A percentile compares a stretch with the other conserved stretches of the same genome.
phyloP scores from a whole-genome alignment of 2,888 invertebrate species.

The Pollenia angustigena region DNA sequence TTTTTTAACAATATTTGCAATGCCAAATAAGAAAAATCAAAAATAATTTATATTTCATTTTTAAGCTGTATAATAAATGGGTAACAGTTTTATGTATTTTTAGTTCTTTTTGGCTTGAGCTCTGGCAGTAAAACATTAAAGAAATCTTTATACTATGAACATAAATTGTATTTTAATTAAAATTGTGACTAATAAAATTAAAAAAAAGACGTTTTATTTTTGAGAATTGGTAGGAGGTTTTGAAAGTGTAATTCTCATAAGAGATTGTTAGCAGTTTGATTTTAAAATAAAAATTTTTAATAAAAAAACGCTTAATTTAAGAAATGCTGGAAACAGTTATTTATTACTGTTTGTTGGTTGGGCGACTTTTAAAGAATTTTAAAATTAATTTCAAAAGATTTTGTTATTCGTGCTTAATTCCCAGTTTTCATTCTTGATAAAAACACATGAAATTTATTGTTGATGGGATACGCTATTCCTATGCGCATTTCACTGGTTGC shows the following conservation, averaged over 20 bases:
- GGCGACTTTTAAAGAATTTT: too few species aligned
- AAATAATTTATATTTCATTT: slow-evolving; percentile 57
- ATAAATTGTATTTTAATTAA: slow-evolving; percentile 68
- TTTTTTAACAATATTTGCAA: slow-evolving; percentile 25
- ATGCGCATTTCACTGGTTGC: too few species aligned
- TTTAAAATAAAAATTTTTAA: too few species aligned
- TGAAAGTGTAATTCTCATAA: neutral
- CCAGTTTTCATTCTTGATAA: too few species aligned
- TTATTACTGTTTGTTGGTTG: too few species aligned
- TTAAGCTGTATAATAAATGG: slow-evolving; percentile 48
- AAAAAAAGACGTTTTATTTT: neutral
- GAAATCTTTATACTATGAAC: slow-evolving; percentile 30
- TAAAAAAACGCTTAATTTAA: too few species aligned
- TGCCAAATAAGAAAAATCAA: slow-evolving; percentile 4
- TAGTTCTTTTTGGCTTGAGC: neutral
- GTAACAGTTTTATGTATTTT: slow-evolving; percentile 37
- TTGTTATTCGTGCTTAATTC: too few species aligned
- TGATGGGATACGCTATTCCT: too few species aligned
- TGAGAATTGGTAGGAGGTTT: slow-evolving; percentile 18
- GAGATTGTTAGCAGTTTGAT: too few species aligned
- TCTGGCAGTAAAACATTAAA: neutral
- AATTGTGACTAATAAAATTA: slow-evolving; percentile 63
- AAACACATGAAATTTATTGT: too few species aligned
- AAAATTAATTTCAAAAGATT: too few species aligned
- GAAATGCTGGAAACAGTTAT: too few species aligned